Percentiles rank a stretch among this genome's conserved stretches.
Evolutionary conservation across 2,888 invertebrate genomes (phyloP).

Genomic region (Xylota sylvarum): DNA sequence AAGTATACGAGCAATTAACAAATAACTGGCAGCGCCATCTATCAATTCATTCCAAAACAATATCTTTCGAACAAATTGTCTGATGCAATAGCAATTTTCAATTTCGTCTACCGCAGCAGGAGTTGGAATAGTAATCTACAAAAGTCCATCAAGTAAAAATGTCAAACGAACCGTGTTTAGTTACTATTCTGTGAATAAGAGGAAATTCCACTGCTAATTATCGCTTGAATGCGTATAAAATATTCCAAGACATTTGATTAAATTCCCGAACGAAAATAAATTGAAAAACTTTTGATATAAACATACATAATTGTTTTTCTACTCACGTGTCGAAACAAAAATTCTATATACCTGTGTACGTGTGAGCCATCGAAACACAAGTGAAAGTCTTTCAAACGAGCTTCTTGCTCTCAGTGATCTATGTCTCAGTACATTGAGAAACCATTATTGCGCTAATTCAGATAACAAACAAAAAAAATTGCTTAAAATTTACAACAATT

Average conservation of each 20-base stretch:
- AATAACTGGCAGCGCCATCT: conserved; percentile 46
- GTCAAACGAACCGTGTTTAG: conserved; percentile 38
- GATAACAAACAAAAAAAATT: not conserved
- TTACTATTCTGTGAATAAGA: conserved; percentile 39
- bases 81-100: conserved; percentile 69
- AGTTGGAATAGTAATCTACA: conserved; percentile 22
- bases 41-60: not conserved
- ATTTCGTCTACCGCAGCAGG: conserved; percentile 26
- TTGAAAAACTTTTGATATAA: too few relatives aligned
- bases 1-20: too few relatives aligned
- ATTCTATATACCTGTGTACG: not conserved
- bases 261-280: not conserved
- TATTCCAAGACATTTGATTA: conserved; percentile 30
- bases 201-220: conserved; percentile 1
- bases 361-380: not conserved
- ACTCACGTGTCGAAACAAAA: not conserved
- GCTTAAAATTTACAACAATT: not conserved
- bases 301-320: not conserved
- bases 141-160: conserved; percentile 49
- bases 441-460: not conserved
- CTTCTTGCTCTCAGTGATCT: too few relatives aligned
- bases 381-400: not conserved
- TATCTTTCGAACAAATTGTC: conserved; percentile 73
- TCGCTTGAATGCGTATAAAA: conserved; percentile 11
- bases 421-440: too few relatives aligned